A percentile compares a stretch with the other conserved stretches of the same genome.
Conservation (phyloP, 2,888 invertebrate genomes). For the Azorinus chamasolen region DNA sequence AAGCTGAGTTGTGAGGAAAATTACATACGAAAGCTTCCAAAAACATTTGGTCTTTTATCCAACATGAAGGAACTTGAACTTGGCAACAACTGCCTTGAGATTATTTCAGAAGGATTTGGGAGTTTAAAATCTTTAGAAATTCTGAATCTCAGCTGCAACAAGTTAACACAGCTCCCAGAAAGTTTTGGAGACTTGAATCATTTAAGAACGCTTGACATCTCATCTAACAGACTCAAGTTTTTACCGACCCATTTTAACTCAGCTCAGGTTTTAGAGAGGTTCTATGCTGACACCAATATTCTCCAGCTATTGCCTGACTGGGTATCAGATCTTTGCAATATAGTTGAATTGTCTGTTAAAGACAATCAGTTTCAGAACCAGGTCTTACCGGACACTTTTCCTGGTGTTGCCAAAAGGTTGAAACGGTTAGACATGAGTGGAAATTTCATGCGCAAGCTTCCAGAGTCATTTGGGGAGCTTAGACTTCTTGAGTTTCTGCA, state of each 20-base stretch:
- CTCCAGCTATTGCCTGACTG: constrained; percentile 72
- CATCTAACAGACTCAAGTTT: constrained; percentile 69
- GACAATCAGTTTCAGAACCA: constrained; percentile 73
- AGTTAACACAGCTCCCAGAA: constrained; percentile 68
- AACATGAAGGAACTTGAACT: constrained; percentile 69
- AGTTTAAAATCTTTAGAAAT: constrained; percentile 67
- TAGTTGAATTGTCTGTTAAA: constrained; percentile 70
- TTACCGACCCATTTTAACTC: constrained; percentile 69
- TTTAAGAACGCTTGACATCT: constrained; percentile 74
- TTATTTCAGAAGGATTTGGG: constrained; percentile 72
- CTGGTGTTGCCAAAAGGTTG: constrained; percentile 61
- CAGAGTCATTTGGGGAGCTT: constrained; percentile 76
- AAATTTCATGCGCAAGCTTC: constrained; percentile 77
- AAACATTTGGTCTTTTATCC: constrained; percentile 66
- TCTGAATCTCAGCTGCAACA: constrained; percentile 73
- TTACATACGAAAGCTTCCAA: constrained; percentile 64
- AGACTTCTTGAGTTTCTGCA: constrained; percentile 72
- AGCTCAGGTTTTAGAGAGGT: constrained; percentile 64
- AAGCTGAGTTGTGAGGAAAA: constrained; percentile 74
- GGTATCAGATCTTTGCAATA: constrained; percentile 65
- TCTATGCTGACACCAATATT: constrained; percentile 71
- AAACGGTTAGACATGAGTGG: constrained; percentile 76
- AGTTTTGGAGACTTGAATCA: constrained; percentile 68
- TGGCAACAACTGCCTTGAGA: constrained; percentile 63
- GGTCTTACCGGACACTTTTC: constrained; percentile 68